These are phyloP conservation scores for Battus philenor DNA, from an alignment of 1,140 invertebrate species.

Conservation along the genomic window DNA sequence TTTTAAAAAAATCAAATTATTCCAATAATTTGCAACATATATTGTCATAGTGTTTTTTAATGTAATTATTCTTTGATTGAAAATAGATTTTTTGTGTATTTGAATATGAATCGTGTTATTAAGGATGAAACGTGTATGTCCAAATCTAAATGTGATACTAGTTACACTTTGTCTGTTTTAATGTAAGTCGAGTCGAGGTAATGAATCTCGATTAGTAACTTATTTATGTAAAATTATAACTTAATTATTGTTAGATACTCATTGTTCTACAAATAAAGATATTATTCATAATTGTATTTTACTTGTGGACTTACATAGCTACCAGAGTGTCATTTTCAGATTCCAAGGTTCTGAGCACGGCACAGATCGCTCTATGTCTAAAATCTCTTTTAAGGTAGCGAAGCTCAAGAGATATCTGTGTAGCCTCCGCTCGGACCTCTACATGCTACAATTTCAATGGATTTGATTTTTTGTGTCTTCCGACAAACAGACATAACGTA, in stretches of 20 bases:
- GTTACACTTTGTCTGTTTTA: conserved; percentile 8
- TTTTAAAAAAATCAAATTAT: too few relatives aligned
- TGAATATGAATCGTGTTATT: conserved; percentile 4
- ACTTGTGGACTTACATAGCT: too few relatives aligned
- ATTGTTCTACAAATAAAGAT: conserved; percentile 10
- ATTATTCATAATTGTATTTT: not conserved
- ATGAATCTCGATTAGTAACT: conserved; percentile 6
- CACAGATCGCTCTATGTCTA: too few relatives aligned
- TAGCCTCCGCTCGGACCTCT: too few relatives aligned
- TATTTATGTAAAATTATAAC: not conserved
- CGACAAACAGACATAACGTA: too few relatives aligned
- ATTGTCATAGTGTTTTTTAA: not conserved
- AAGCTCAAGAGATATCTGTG: too few relatives aligned
- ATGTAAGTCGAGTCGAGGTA: not conserved
- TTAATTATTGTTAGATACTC: conserved; percentile 4
- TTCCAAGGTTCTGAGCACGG: too few relatives aligned
- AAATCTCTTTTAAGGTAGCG: too few relatives aligned
- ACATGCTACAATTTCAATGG: too few relatives aligned
- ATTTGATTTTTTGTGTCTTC: too few relatives aligned
- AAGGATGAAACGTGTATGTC: conserved; percentile 17
- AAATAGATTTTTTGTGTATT: not conserved
- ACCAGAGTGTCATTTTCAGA: too few relatives aligned
- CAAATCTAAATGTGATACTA: conserved; percentile 32
- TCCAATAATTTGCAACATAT: too few relatives aligned
- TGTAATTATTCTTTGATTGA: not conserved